phyloP scores from a whole-genome alignment of 2,113 vertebrate species.

The Artemisiospiza belli region DNA sequence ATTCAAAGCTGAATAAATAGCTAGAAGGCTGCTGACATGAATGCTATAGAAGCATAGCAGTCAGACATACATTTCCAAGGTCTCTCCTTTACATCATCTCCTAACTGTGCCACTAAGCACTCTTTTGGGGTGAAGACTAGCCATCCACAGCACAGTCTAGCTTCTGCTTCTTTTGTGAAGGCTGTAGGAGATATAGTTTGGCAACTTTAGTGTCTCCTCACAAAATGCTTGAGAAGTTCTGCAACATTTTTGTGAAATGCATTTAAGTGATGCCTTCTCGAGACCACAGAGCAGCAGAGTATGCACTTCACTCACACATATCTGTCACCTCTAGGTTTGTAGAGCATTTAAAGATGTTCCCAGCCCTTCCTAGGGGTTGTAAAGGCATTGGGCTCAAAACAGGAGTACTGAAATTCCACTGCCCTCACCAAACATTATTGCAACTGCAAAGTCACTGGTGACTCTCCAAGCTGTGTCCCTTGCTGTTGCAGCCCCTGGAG shows the following conservation, averaged over 20 bases:
- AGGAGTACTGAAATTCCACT: not conserved
- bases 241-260: not conserved
- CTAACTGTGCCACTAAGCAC: not conserved
- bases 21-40: not conserved
- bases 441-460: not conserved
- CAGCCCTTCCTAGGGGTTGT: not conserved
- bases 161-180: not conserved
- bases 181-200: not conserved
- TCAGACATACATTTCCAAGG: not conserved
- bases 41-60: not conserved
- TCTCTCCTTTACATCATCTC: not conserved
- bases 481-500: not conserved
- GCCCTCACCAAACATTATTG: rapidly evolving
- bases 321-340: not conserved
- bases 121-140: not conserved
- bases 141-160: not conserved
- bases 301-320: not conserved
- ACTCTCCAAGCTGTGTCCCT: not conserved
- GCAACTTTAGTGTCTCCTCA: not conserved
- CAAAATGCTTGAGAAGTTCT: not conserved
- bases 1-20: conserved; percentile 7
- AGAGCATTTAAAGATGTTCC: not conserved
- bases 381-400: not conserved
- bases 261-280: not conserved
- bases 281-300: not conserved